phyloP scores from a whole-genome alignment of 2,113 vertebrate species.

The Lampris megalopsis region DNA sequence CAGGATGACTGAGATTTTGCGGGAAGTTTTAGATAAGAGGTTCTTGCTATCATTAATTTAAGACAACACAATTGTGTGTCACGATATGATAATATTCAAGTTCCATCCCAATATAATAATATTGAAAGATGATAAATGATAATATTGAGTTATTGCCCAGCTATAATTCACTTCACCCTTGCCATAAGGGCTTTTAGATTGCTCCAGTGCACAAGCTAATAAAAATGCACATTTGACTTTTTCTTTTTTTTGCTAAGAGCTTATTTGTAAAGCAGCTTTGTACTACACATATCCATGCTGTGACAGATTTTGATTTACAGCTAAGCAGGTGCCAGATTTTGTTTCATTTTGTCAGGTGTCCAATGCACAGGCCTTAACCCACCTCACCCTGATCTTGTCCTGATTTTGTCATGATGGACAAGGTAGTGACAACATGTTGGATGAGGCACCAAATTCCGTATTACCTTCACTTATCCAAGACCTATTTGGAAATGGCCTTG shows the following conservation, averaged over 20 bases:
- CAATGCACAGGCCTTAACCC: slow-evolving; percentile 5
- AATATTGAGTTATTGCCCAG: no score
- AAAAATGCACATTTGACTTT: no score
- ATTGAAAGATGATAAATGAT: no score
- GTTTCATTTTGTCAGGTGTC: slow-evolving; percentile 48
- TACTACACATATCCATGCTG: slow-evolving; percentile 19
- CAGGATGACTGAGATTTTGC: no score
- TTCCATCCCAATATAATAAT: no score
- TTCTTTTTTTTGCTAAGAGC: neutral
- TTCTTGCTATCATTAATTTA: no score
- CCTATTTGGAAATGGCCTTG: slow-evolving; percentile 7
- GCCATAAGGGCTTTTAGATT: no score
- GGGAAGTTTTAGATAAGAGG: no score
- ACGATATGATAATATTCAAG: no score
- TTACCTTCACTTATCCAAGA: slow-evolving; percentile 30
- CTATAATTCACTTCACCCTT: no score
- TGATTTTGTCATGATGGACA: slow-evolving; percentile 31
- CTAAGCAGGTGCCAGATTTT: slow-evolving; percentile 56
- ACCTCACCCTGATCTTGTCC: neutral
- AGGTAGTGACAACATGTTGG: slow-evolving; percentile 46
- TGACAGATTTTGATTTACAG: slow-evolving; percentile 43
- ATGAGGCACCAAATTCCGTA: slow-evolving; percentile 21
- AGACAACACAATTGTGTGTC: no score
- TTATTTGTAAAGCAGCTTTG: slow-evolving; percentile 25
- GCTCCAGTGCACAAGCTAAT: no score